Conservation (phyloP, 2,888 invertebrate genomes). For the Cantharis rufa region DNA sequence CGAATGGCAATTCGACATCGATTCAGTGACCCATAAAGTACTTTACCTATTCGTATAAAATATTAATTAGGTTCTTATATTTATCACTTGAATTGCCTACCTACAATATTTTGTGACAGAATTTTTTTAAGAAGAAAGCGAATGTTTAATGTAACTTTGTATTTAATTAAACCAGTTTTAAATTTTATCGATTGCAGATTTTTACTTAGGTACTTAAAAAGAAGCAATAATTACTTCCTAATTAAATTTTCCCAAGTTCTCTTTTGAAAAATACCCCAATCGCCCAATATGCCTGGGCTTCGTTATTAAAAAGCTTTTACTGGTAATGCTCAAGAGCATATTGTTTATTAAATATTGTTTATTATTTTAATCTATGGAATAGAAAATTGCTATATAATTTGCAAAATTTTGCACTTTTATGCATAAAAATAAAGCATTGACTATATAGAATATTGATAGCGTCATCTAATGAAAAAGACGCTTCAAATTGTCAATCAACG, state of each 20-base stretch:
- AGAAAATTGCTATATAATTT: background rate
- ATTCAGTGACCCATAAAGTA: slow-evolving; percentile 21
- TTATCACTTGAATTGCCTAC: background rate
- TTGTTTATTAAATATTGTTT: background rate
- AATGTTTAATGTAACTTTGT: background rate
- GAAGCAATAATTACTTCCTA: background rate
- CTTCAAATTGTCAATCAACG: slow-evolving; percentile 27
- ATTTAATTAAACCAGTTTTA: background rate
- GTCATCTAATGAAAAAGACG: background rate
- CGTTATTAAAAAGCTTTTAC: background rate
- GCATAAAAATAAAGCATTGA: background rate
- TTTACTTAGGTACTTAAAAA: background rate
- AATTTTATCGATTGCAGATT: background rate
- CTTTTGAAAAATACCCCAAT: background rate
- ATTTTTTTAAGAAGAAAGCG: background rate
- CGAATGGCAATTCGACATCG: slow-evolving; percentile 17
- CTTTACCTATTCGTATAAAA: background rate
- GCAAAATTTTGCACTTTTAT: background rate
- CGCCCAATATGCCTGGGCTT: no score
- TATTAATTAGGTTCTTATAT: background rate
- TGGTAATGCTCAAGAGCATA: background rate
- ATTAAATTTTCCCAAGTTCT: background rate
- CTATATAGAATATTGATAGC: background rate
- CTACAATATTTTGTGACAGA: background rate
- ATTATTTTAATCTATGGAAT: background rate